Percentiles rank a stretch among this genome's conserved stretches.
Conservation (phyloP, 2,113 vertebrate species). For the Macaca fascicularis region DNA sequence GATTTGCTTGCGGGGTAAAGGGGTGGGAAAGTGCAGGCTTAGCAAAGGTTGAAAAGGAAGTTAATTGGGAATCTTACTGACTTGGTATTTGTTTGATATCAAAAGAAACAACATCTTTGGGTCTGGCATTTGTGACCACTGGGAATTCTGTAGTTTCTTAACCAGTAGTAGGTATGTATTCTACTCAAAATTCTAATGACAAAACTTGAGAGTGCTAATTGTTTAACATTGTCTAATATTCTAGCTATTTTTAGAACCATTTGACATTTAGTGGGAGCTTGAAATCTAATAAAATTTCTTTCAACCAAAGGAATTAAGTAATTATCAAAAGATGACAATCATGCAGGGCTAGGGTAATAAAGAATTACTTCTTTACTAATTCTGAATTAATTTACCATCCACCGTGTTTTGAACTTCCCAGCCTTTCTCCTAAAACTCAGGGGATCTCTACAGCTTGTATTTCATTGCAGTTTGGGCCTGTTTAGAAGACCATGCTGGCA, state of each 20-base stretch:
- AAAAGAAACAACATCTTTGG: neutral
- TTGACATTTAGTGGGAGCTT: conserved; percentile 68
- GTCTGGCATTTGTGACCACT: conserved; percentile 27
- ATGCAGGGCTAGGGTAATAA: neutral
- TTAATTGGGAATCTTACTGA: conserved; percentile 3
- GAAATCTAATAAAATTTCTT: conserved; percentile 69
- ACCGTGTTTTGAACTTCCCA: neutral
- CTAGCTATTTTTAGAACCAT: conserved; percentile 64
- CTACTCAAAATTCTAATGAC: conserved; percentile 35
- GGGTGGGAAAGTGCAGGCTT: neutral
- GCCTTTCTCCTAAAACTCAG: neutral
- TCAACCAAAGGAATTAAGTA: conserved; percentile 65
- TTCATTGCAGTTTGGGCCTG: neutral
- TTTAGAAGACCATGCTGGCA: neutral
- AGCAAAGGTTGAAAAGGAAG: conserved; percentile 7
- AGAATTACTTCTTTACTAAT: conserved; percentile 46
- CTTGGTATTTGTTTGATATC: conserved; percentile 8
- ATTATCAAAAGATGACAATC: conserved; percentile 62
- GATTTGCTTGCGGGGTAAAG: neutral
- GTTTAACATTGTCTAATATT: conserved; percentile 65
- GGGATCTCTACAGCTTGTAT: neutral
- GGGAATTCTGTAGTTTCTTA: conserved; percentile 44
- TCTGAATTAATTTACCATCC: conserved; percentile 52
- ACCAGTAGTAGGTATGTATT: neutral
- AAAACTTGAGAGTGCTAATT: conserved; percentile 58